Evolutionary conservation across 1,140 invertebrate genomes (phyloP).

Genomic region (Centruroides sculpturatus): DNA sequence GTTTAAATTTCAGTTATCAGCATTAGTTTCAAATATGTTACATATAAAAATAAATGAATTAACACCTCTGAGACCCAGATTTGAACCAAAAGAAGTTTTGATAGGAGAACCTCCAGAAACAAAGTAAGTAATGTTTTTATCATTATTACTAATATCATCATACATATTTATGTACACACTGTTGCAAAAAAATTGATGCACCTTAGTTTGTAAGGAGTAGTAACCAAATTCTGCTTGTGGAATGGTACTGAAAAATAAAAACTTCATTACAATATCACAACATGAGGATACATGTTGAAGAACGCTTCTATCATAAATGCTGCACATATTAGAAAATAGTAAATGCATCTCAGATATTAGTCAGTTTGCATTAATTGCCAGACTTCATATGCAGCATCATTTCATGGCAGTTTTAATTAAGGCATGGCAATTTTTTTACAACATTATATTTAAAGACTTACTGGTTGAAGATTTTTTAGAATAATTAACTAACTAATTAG

Average conservation of each 20-base stretch:
- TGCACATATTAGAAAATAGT: too few species aligned
- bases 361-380: too few species aligned
- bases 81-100: constrained; percentile 60
- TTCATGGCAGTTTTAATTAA: too few species aligned
- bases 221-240: background rate
- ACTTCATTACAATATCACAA: background rate
- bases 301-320: too few species aligned
- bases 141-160: background rate
- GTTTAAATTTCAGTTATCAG: constrained; percentile 51
- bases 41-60: constrained; percentile 72
- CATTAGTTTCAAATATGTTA: constrained; percentile 58
- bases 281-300: background rate
- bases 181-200: background rate
- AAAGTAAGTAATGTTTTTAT: constrained; percentile 35
- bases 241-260: background rate
- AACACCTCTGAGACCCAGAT: constrained; percentile 58
- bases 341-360: too few species aligned
- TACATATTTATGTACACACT: background rate
- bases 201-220: background rate
- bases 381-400: too few species aligned
- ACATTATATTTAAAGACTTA: too few species aligned
- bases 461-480: too few species aligned
- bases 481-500: too few species aligned
- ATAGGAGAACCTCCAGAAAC: constrained; percentile 49
- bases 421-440: too few species aligned